Evolutionary conservation across 2,888 invertebrate species (phyloP).

Genomic region (Chydorus sphaericus): DNA sequence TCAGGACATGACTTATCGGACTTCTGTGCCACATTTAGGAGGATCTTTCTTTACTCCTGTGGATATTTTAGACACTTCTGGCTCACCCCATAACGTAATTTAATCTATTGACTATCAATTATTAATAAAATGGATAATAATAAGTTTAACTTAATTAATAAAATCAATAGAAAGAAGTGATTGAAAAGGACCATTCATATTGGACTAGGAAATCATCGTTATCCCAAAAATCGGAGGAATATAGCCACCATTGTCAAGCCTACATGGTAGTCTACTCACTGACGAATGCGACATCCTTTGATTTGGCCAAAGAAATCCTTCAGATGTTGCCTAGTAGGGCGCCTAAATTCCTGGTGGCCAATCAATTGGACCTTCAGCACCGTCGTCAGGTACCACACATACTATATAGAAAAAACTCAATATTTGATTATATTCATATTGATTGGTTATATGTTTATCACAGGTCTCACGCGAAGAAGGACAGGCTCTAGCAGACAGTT

Average conservation of each 20-base stretch:
- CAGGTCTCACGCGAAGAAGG: slow-evolving; percentile 2
- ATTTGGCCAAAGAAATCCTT: not conserved
- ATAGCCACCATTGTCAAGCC: not conserved
- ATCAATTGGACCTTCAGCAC: slow-evolving; percentile 4
- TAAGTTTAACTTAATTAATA: not conserved
- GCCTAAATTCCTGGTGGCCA: slow-evolving; percentile 5
- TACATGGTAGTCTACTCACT: slow-evolving; percentile 11
- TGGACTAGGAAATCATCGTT: no score
- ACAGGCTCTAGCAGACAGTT: not conserved
- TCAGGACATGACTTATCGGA: slow-evolving; percentile 1
- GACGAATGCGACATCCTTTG: not conserved
- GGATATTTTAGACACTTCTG: slow-evolving; percentile 4
- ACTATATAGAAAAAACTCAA: not conserved
- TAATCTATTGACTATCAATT: not conserved
- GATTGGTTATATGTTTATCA: no score
- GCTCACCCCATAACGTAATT: not conserved
- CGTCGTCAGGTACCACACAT: not conserved
- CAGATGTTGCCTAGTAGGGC: not conserved
- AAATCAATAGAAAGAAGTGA: not conserved
- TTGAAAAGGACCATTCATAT: no score
- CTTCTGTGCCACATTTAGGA: not conserved
- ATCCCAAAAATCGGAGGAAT: no score
- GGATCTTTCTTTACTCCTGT: not conserved
- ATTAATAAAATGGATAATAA: no score
- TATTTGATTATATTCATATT: not conserved